phyloP scores from a whole-genome alignment of 2,888 invertebrate genomes.

The Oscheius sp. region DNA sequence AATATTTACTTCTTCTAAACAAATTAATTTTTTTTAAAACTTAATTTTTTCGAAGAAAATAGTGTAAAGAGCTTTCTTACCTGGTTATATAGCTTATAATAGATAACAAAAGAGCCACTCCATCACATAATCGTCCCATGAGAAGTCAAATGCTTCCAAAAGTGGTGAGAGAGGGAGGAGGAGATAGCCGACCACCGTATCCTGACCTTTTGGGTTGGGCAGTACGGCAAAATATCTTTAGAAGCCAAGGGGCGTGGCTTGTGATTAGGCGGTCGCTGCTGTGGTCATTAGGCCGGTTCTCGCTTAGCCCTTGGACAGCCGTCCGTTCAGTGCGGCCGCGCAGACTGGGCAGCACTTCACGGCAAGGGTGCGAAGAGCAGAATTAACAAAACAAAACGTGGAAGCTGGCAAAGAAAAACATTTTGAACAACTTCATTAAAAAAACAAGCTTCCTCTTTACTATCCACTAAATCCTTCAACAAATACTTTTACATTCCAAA shows the following conservation, averaged over 20 bases:
- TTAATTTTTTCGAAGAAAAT: no score
- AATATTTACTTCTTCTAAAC: not conserved
- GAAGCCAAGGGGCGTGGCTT: slow-evolving; percentile 4
- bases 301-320: slow-evolving; percentile 23
- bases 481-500: no score
- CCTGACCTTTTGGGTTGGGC: not conserved
- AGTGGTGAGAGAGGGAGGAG: not conserved
- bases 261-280: slow-evolving; percentile 16
- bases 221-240: not conserved
- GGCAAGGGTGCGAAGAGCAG: not conserved
- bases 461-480: no score
- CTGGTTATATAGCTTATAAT: slow-evolving; percentile 10
- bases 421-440: no score
- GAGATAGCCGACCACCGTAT: not conserved
- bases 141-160: no score
- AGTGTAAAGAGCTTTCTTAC: not conserved
- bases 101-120: slow-evolving; percentile 5
- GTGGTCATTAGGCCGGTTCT: slow-evolving; percentile 29
- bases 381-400: not conserved
- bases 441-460: no score
- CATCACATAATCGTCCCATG: slow-evolving; percentile 20
- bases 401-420: no score
- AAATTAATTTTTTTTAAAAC: no score
- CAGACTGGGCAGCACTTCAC: slow-evolving; percentile 4
- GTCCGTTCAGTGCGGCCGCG: slow-evolving; percentile 3